Conservation (phyloP, 2,888 invertebrate species). For the Mimumesa dahlbomi region DNA sequence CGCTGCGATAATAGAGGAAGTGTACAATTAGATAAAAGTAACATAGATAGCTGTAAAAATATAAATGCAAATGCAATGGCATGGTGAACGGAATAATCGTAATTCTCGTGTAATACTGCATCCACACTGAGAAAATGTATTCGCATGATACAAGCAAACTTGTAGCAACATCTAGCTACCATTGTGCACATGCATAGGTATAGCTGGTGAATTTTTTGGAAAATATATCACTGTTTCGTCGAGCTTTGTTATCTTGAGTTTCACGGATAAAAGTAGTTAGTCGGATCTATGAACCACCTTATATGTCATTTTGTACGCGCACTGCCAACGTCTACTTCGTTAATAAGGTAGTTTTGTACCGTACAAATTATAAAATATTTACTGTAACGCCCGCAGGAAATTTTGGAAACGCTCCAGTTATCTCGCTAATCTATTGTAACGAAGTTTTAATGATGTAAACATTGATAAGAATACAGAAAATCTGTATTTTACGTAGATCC, state of each 20-base stretch:
- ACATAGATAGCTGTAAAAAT: conserved; percentile 24
- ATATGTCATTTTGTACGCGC: neutral
- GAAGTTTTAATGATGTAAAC: neutral
- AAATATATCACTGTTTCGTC: neutral
- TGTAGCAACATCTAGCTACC: neutral
- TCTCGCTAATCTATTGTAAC: too few relatives aligned
- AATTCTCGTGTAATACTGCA: conserved; percentile 11
- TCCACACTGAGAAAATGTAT: neutral
- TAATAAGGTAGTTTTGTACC: neutral
- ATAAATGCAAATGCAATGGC: conserved; percentile 29
- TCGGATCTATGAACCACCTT: neutral
- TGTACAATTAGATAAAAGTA: conserved; percentile 30
- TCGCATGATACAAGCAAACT: neutral
- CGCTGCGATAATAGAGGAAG: neutral
- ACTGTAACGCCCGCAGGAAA: neutral
- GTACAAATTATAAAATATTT: neutral
- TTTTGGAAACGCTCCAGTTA: neutral
- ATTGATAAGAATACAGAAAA: neutral
- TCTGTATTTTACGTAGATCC: neutral
- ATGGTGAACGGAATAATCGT: conserved; percentile 18
- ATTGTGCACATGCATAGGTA: too few relatives aligned
- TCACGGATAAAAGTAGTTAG: neutral
- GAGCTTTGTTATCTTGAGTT: neutral
- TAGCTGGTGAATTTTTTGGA: neutral
- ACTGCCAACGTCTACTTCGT: neutral